Evolutionary conservation across 2,888 invertebrate genomes (phyloP).

Genomic region (Eilema depressum): DNA sequence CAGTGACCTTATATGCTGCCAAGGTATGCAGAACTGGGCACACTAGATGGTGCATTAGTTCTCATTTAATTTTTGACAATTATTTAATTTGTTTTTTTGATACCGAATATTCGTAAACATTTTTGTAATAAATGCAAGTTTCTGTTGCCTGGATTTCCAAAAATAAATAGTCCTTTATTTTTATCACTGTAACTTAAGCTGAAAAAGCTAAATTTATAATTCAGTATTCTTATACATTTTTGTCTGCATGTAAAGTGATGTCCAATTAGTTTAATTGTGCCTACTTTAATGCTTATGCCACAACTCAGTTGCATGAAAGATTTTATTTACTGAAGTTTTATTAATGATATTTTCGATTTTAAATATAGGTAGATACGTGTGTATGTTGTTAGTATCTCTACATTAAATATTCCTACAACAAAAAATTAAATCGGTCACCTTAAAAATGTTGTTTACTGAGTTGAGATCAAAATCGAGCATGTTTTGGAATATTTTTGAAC

Average conservation of each 20-base stretch:
- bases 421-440: not conserved
- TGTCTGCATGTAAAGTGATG: constrained; percentile 47
- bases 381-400: not conserved
- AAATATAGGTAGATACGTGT: not conserved
- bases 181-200: constrained; percentile 5
- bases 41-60: constrained; percentile 36
- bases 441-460: constrained; percentile 1
- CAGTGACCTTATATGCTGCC: constrained; percentile 86
- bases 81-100: constrained; percentile 25
- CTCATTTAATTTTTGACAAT: constrained; percentile 38
- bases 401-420: not conserved
- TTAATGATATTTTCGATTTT: not conserved
- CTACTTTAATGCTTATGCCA: constrained; percentile 3
- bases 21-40: constrained; percentile 77
- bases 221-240: constrained; percentile 41
- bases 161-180: not conserved
- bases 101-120: constrained; percentile 8
- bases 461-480: not conserved
- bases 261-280: constrained; percentile 20
- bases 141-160: not conserved
- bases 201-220: constrained; percentile 5
- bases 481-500: not conserved
- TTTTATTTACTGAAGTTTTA: not conserved
- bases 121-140: constrained; percentile 3
- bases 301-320: constrained; percentile 18